phyloP scores from a whole-genome alignment of 1,140 invertebrate species.

The Temnothorax longispinosus region DNA sequence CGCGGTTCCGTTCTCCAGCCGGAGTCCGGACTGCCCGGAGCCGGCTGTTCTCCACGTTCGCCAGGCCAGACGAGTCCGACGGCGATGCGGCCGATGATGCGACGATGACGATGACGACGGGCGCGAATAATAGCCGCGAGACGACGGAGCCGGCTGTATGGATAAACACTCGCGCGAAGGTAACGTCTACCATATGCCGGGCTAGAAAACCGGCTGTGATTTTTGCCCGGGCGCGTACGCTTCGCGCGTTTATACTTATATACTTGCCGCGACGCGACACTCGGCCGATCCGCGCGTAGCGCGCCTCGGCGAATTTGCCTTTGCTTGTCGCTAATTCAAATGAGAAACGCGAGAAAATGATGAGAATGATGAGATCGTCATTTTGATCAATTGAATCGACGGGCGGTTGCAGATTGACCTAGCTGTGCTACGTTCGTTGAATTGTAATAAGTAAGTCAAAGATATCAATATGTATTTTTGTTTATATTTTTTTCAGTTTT shows the following conservation, averaged over 20 bases:
- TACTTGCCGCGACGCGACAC: background rate
- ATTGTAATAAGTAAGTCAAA: too few relatives aligned
- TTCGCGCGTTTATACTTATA: conserved; percentile 30
- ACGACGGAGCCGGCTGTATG: conserved; percentile 47
- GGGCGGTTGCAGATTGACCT: too few relatives aligned
- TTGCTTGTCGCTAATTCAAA: too few relatives aligned
- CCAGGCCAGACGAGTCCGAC: background rate
- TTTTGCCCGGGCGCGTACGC: conserved; percentile 55
- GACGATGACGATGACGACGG: background rate
- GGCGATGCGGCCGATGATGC: background rate
- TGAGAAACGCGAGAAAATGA: too few relatives aligned
- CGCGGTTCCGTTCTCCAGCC: conserved; percentile 32
- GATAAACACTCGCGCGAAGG: conserved; percentile 66
- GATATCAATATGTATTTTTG: too few relatives aligned
- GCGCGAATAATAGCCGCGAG: conserved; percentile 55
- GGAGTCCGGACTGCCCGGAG: background rate
- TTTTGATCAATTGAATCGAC: too few relatives aligned
- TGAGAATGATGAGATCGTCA: too few relatives aligned
- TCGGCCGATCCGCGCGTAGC: background rate
- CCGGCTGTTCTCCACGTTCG: background rate
- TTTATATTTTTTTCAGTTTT: too few relatives aligned
- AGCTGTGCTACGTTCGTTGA: too few relatives aligned
- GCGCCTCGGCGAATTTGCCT: background rate
- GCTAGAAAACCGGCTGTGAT: conserved; percentile 74
- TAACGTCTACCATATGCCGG: conserved; percentile 79